These are phyloP conservation scores for Drosophila ananassae DNA, from an alignment of 1,140 invertebrate genomes.

Conservation along the genomic window DNA sequence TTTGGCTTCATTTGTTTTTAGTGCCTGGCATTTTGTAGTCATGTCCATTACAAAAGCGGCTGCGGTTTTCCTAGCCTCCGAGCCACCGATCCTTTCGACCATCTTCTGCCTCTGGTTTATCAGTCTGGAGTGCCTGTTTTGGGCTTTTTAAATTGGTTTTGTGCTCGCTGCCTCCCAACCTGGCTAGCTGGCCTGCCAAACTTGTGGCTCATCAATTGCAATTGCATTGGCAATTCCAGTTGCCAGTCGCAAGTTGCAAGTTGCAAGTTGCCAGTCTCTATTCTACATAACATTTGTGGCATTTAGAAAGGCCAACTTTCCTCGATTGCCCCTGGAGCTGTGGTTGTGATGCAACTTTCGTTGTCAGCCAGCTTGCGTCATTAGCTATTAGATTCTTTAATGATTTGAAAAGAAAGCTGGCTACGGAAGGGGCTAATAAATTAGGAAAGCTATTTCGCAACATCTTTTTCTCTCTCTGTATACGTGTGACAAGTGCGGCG, in stretches of 20 bases:
- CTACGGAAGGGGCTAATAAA: background rate
- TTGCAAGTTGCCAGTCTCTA: conserved; percentile 23
- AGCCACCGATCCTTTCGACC: conserved; percentile 21
- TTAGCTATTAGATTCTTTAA: conserved; percentile 36
- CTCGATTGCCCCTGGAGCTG: conserved; percentile 34
- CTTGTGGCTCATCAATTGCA: conserved; percentile 75
- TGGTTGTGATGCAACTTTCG: conserved; percentile 57
- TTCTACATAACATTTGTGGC: conserved; percentile 68
- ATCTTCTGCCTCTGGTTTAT: conserved; percentile 33
- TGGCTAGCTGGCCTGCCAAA: conserved; percentile 48
- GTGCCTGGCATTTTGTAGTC: conserved; percentile 73
- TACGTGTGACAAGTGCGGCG: conserved; percentile 69
- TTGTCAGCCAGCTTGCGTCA: conserved; percentile 56
- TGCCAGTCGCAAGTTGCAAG: conserved; percentile 9
- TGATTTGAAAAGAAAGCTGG: conserved; percentile 1
- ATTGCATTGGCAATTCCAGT: conserved; percentile 61
- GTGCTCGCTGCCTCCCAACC: conserved; percentile 29
- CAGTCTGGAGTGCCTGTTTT: conserved; percentile 59
- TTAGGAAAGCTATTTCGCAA: background rate
- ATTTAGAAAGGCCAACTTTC: conserved; percentile 79
- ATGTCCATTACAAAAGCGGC: conserved; percentile 54
- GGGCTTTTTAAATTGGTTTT: conserved; percentile 78
- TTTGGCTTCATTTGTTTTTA: conserved; percentile 79
- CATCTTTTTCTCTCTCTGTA: conserved; percentile 5
- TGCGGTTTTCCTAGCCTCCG: conserved; percentile 40